phyloP scores from a whole-genome alignment of 2,113 vertebrate genomes.

The Monopterus albus region DNA sequence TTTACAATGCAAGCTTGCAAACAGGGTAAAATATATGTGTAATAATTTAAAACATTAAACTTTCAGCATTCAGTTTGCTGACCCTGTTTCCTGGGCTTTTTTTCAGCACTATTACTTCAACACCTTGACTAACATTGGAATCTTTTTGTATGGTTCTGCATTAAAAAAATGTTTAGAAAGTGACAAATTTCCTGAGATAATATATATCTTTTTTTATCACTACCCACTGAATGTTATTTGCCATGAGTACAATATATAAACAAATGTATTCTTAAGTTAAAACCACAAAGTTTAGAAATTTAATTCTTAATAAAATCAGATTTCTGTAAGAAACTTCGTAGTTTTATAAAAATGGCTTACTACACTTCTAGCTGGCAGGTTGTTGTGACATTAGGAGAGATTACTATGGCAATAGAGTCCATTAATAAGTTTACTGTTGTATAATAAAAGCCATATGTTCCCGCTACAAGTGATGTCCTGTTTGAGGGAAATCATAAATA shows the following conservation, averaged over 20 bases:
- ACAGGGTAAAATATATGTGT: no score
- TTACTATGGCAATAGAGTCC: slow-evolving; percentile 52
- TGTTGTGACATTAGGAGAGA: slow-evolving; percentile 26
- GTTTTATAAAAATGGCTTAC: slow-evolving; percentile 13
- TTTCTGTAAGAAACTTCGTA: slow-evolving; percentile 1
- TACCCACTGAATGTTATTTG: no score
- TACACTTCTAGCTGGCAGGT: slow-evolving; percentile 4
- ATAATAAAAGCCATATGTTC: slow-evolving; percentile 38
- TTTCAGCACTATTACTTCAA: neutral
- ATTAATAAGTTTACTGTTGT: slow-evolving; percentile 51
- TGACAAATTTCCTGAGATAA: no score
- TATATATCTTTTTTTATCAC: no score
- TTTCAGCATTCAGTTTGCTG: slow-evolving; percentile 27
- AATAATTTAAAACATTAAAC: no score
- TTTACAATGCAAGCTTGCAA: slow-evolving; percentile 34
- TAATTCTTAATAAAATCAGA: neutral
- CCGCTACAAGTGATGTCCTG: slow-evolving; percentile 6
- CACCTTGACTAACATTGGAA: slow-evolving; percentile 5
- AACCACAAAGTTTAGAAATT: neutral
- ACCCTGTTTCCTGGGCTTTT: neutral
- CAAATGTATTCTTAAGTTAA: no score
- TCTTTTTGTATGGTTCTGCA: neutral
- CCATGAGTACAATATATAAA: no score
- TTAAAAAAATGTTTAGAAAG: no score
- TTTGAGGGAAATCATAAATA: slow-evolving; percentile 2